Conservation (phyloP, 1,140 invertebrate genomes). For the Acromyrmex echinatior region DNA sequence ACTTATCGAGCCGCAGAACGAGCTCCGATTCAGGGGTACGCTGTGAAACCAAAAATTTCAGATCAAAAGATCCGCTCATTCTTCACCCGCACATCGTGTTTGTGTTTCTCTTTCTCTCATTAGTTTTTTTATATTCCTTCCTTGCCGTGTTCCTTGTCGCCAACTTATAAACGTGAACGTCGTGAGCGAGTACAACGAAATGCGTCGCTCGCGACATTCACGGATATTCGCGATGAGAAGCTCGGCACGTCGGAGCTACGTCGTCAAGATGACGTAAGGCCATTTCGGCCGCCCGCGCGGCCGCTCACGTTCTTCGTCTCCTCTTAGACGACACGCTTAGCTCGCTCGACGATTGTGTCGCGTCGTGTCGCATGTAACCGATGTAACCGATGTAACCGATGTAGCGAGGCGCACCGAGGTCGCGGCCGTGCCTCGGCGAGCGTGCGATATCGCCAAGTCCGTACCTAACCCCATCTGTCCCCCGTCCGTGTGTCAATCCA, state of each 20-base stretch:
- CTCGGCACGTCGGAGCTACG: slow-evolving; percentile 56
- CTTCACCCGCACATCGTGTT: slow-evolving; percentile 13
- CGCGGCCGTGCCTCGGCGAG: not conserved
- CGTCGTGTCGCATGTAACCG: not conserved
- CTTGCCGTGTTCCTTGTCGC: not conserved
- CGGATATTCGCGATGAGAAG: not conserved
- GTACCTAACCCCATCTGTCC: slow-evolving; percentile 53
- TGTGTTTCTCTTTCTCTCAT: not conserved
- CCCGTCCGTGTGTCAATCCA: slow-evolving; percentile 13
- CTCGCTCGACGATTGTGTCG: too few relatives aligned
- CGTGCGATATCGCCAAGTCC: slow-evolving; percentile 16
- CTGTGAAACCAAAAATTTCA: not conserved
- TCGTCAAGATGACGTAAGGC: slow-evolving; percentile 79
- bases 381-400: not conserved
- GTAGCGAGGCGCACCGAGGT: not conserved
- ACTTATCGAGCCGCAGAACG: slow-evolving; percentile 91
- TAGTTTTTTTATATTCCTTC: not conserved
- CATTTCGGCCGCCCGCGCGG: not conserved
- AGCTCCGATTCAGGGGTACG: slow-evolving; percentile 92
- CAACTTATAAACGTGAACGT: too few relatives aligned
- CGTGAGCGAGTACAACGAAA: not conserved
- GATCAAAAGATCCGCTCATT: slow-evolving; percentile 24
- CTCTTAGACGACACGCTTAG: too few relatives aligned
- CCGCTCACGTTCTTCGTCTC: not conserved
- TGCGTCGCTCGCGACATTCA: too few relatives aligned